Evolutionary conservation across 30 jellyfish, hydroid and myxozoan species (phyloP).

Genomic region (Aurelia coerulea): DNA sequence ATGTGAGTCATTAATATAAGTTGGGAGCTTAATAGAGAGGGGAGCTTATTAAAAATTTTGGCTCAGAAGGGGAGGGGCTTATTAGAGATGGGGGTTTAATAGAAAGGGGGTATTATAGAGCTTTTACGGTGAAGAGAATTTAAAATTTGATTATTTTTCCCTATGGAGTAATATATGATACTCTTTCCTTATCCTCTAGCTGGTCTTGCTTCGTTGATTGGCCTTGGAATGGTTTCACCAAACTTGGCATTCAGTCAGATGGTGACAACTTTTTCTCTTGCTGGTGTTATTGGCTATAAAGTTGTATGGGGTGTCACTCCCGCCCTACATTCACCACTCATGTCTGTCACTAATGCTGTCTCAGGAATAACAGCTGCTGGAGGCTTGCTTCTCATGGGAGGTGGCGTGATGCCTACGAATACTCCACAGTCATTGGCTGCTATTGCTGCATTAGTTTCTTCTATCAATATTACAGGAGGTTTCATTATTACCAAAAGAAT

Average conservation of each 20-base stretch:
- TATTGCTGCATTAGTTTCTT: constrained; percentile 89
- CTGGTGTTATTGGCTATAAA: constrained; percentile 97
- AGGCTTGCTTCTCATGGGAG: constrained; percentile 95
- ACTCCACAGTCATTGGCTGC: constrained; percentile 92
- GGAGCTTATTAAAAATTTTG: too few relatives aligned
- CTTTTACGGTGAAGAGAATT: too few relatives aligned
- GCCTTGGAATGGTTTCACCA: constrained; percentile 90
- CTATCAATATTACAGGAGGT: constrained; percentile 94
- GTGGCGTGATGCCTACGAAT: constrained; percentile 83
- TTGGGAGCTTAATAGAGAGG: too few relatives aligned
- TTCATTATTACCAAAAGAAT: constrained; percentile 92
- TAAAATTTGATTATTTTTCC: too few relatives aligned
- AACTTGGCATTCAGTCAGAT: constrained; percentile 90
- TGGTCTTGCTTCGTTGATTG: constrained; percentile 85
- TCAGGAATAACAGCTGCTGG: constrained; percentile 99
- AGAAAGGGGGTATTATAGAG: too few relatives aligned
- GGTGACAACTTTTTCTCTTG: constrained; percentile 94
- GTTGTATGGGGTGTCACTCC: constrained; percentile 99
- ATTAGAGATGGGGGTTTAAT: too few relatives aligned
- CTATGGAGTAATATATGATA: too few relatives aligned
- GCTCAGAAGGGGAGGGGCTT: too few relatives aligned
- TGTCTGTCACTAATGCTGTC: constrained; percentile 96
- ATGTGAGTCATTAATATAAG: too few relatives aligned
- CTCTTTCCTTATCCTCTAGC: constrained; percentile 39
- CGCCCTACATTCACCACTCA: constrained; percentile 94